These are phyloP conservation scores for Formicarius rufipectus DNA, from an alignment of 2,113 vertebrate genomes.

Conservation along the genomic window DNA sequence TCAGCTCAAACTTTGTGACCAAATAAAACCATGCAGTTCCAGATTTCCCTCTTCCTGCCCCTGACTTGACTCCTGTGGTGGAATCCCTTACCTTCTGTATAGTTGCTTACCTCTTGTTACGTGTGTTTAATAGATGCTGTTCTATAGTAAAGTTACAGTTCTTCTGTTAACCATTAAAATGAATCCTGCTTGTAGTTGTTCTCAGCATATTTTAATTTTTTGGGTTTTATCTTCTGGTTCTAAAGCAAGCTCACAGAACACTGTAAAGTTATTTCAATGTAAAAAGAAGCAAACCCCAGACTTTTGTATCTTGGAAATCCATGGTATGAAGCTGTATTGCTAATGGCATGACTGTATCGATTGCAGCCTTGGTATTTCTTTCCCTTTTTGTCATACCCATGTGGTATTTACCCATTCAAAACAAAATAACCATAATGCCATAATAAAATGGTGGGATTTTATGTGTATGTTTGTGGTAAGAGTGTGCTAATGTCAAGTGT, in stretches of 20 bases:
- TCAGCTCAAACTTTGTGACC: constrained; percentile 48
- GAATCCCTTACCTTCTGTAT: constrained; percentile 32
- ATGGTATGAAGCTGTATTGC: constrained; percentile 55
- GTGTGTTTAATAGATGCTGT: constrained; percentile 44
- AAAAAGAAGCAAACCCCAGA: neutral
- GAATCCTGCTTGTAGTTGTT: constrained; percentile 38
- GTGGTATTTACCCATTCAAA: constrained; percentile 22
- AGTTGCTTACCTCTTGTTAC: constrained; percentile 37
- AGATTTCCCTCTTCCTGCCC: neutral
- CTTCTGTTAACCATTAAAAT: constrained; percentile 45
- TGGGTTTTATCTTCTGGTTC: neutral
- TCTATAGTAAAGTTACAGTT: constrained; percentile 28
- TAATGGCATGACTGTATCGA: constrained; percentile 34
- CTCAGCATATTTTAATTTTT: constrained; percentile 5
- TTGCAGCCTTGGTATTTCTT: constrained; percentile 50
- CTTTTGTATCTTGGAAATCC: constrained; percentile 55
- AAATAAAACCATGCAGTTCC: constrained; percentile 40
- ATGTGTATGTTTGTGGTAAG: constrained; percentile 7
- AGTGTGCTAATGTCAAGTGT: neutral
- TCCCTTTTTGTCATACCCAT: constrained; percentile 30
- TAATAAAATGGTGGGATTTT: constrained; percentile 69
- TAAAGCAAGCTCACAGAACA: constrained; percentile 28
- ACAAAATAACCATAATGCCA: constrained; percentile 7
- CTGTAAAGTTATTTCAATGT: constrained; percentile 59
- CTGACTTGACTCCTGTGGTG: constrained; percentile 36